Evolutionary conservation across 2,113 vertebrate genomes (phyloP).

Genomic region (Peucedramus taeniatus): DNA sequence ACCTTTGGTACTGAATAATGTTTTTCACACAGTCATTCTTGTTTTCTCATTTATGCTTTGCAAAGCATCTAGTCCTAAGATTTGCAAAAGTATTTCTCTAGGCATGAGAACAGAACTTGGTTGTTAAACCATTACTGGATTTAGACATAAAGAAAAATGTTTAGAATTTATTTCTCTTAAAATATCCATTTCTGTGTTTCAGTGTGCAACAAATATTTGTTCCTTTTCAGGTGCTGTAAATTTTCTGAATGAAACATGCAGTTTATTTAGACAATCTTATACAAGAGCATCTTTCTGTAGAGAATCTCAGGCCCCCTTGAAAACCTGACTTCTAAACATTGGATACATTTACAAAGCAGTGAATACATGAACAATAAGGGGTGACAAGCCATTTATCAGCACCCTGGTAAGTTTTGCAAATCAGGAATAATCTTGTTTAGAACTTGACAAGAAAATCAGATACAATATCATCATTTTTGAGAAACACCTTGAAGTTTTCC

Average conservation of each 20-base stretch:
- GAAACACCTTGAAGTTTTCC: neutral
- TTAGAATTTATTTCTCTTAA: neutral
- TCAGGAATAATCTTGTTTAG: neutral
- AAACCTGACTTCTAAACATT: neutral
- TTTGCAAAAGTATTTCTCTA: neutral
- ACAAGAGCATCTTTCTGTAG: neutral
- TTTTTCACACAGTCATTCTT: neutral
- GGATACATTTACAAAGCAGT: neutral
- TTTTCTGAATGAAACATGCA: neutral
- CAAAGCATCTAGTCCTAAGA: neutral
- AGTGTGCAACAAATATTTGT: neutral
- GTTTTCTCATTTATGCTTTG: neutral
- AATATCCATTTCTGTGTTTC: neutral
- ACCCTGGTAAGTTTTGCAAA: neutral
- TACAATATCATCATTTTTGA: neutral
- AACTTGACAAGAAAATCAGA: neutral
- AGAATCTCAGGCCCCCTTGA: neutral
- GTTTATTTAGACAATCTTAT: neutral
- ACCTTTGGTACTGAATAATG: neutral
- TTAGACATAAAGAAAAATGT: neutral
- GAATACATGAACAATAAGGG: neutral
- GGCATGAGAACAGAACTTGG: neutral
- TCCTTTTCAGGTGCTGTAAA: neutral
- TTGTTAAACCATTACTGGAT: neutral
- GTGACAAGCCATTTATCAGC: neutral